Evolutionary conservation across 2,888 invertebrate species (phyloP), one percentile per base, ranked within the genome.

Genomic region (Perithous albicinctus): DNA sequence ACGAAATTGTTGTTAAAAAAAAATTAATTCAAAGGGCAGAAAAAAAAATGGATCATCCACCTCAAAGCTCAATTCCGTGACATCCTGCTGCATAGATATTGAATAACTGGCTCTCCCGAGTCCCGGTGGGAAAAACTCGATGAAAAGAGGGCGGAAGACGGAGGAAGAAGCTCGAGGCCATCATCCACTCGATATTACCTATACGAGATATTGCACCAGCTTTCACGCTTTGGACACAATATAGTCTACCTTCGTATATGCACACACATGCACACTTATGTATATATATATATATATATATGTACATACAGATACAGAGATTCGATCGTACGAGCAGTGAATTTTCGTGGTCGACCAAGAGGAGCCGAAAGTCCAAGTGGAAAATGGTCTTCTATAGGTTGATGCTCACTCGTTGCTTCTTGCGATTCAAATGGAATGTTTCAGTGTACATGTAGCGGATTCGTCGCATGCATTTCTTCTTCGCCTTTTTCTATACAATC

Each of bases 391-490:
- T 56, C 54, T n/a, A n/a, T n/a, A 26, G 38, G 32, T 15, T n/a
- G 41, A 70, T 54, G 23, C 18, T 48, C 51, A 23, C 51, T 18
- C 59, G 32, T 15, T 35, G 59, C 32, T 59, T 59, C 51, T 38
- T 54, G 69, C 38, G 35, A 54, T 69, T 20, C 51, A 35, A 18
- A 38, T 69, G 66, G 77, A 77, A 77, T 77, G 66, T 69, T 77
- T 81, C 80, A 73, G 77, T 54, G 77, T 67, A 73, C 63, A 77
- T 81, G 59, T 26, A 73, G 48, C 67, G 73, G 69, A 81, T 73
- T 81, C 77, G 43, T 35, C 23, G 69, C 61, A 77, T 77, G 73
- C 77, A n/a, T n/a, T n/a, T n/a, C n/a, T n/a, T n/a, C n/a, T n/a
- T n/a, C n/a, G n/a, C n/a, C n/a, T n/a, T n/a, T n/a, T n/a, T n/a